Evolutionary conservation across 2,797 vertebrate genomes (phyloP).

Genomic region (Artibeus jamaicensis): DNA sequence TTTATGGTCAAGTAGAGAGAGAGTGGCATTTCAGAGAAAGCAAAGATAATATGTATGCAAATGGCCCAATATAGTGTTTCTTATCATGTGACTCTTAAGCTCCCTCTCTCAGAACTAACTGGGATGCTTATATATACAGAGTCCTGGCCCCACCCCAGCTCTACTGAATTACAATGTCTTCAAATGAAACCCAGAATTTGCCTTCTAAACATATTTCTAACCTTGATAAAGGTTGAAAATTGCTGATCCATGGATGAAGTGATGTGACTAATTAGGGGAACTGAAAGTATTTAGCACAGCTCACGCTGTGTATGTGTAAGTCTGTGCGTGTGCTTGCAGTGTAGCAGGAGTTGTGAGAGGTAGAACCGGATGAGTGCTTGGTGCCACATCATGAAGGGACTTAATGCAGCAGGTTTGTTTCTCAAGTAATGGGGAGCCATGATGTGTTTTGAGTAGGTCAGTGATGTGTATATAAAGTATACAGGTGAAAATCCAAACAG

Average conservation of each 20-base stretch:
- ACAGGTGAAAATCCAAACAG: not conserved
- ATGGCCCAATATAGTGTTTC: not conserved
- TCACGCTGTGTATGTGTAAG: not conserved
- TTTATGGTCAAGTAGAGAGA: not conserved
- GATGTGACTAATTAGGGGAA: not conserved
- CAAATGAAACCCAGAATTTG: not conserved
- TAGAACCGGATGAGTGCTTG: not conserved
- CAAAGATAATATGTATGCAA: not conserved
- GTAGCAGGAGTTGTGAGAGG: not conserved
- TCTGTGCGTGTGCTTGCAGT: not conserved
- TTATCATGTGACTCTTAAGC: not conserved
- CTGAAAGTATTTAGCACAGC: not conserved
- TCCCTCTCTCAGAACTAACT: not conserved
- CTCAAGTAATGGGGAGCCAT: not conserved
- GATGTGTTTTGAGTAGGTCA: not conserved
- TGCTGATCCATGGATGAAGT: not conserved
- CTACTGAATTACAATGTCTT: not conserved
- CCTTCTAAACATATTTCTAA: not conserved
- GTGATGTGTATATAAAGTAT: not conserved
- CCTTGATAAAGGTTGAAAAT: not conserved
- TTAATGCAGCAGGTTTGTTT: not conserved
- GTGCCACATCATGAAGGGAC: not conserved
- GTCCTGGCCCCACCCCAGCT: not conserved
- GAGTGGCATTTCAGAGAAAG: constrained; percentile 13
- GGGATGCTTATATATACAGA: not conserved